These are phyloP conservation scores for Laspeyria flexula DNA, from an alignment of 2,888 invertebrate species.

Conservation along the genomic window DNA sequence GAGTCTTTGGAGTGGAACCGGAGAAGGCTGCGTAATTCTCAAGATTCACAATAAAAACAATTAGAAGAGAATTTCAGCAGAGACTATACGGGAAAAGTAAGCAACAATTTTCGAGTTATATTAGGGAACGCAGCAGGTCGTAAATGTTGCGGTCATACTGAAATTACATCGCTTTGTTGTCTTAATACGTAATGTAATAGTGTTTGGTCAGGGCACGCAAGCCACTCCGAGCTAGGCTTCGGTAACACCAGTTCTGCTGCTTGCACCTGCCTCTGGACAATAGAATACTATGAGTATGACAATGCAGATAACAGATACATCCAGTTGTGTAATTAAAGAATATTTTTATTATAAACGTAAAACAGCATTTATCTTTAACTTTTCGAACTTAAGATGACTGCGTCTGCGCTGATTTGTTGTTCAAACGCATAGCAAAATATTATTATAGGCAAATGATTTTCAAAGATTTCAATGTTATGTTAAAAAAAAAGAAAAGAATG, in stretches of 20 bases:
- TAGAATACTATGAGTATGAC: neutral
- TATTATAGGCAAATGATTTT: no score
- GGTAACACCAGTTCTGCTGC: neutral
- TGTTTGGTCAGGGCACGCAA: conserved; percentile 41
- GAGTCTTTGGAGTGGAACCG: conserved; percentile 31
- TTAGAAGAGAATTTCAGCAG: conserved; percentile 14
- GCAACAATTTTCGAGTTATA: conserved; percentile 32
- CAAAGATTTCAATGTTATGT: no score
- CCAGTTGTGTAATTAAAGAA: neutral
- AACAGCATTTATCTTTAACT: no score
- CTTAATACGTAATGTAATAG: conserved; percentile 70
- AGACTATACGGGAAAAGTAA: conserved; percentile 19
- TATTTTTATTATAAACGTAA: neutral
- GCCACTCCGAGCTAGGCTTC: conserved; percentile 11
- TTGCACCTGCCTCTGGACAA: conserved; percentile 1
- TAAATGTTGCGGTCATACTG: conserved; percentile 71
- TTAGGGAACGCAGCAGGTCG: conserved; percentile 61
- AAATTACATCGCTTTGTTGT: conserved; percentile 75
- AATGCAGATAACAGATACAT: neutral
- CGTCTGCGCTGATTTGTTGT: no score
- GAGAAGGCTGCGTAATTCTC: conserved; percentile 22
- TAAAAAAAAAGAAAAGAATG: no score
- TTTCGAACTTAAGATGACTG: no score
- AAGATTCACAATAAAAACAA: conserved; percentile 19
- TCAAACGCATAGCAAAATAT: no score